Conservation (phyloP, 2,888 invertebrate genomes). For the Tinea trinotella region DNA sequence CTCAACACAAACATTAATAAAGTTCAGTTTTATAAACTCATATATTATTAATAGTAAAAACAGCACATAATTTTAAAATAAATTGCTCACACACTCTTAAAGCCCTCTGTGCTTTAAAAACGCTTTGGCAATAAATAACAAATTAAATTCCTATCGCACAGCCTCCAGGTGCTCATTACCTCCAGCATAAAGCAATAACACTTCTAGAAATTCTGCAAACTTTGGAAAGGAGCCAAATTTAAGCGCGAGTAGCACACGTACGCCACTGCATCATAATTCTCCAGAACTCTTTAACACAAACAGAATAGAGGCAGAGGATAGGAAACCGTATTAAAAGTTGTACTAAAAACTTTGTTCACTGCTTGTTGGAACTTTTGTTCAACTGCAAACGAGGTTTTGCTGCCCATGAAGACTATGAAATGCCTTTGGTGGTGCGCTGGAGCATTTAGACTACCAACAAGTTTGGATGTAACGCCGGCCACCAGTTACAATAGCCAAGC, state of each 20-base stretch:
- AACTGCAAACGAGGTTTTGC: constrained; percentile 19
- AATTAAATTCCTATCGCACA: constrained; percentile 23
- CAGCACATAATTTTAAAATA: background rate
- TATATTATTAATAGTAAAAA: background rate
- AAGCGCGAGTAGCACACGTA: constrained; percentile 27
- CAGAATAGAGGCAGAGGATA: constrained; percentile 31
- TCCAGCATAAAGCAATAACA: constrained; percentile 26
- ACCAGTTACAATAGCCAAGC: background rate
- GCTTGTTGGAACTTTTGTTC: constrained; percentile 20
- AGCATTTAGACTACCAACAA: background rate
- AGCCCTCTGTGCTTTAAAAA: constrained; percentile 3
- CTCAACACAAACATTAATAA: background rate
- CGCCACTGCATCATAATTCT: constrained; percentile 26
- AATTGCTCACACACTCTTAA: background rate
- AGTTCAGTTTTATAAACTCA: background rate
- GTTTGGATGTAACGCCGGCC: background rate
- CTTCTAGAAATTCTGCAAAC: constrained; percentile 27
- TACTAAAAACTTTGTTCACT: constrained; percentile 31
- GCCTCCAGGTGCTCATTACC: constrained; percentile 24
- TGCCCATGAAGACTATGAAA: constrained; percentile 27
- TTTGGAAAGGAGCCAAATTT: constrained; percentile 41
- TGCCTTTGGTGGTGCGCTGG: constrained; percentile 28
- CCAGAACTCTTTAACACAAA: constrained; percentile 27
- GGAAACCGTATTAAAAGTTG: constrained; percentile 45
- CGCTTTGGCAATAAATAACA: constrained; percentile 18